These are phyloP conservation scores for Sycobia sp. DNA, from an alignment of 1,140 invertebrate genomes.

Conservation along the genomic window DNA sequence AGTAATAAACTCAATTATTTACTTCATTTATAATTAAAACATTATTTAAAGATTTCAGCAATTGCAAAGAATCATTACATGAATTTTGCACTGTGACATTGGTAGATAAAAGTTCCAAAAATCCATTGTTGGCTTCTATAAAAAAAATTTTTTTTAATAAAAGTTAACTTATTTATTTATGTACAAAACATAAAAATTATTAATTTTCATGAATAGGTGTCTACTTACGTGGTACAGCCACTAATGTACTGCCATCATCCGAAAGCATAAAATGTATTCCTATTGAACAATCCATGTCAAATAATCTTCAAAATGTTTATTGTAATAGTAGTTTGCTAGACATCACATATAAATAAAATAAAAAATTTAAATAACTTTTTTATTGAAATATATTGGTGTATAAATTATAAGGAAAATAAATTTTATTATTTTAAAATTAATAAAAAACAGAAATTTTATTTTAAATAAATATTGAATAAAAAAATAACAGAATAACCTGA, in stretches of 20 bases:
- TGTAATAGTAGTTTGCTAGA: too few species aligned
- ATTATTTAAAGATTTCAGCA: conserved; percentile 36
- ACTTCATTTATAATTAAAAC: conserved; percentile 36
- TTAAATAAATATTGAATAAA: not conserved
- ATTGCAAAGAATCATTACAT: conserved; percentile 15
- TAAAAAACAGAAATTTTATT: not conserved
- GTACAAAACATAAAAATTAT: conserved; percentile 6
- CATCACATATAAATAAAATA: too few species aligned
- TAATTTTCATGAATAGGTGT: not conserved
- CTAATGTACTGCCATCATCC: conserved; percentile 48
- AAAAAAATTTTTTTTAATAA: conserved; percentile 1
- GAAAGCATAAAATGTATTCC: conserved; percentile 49
- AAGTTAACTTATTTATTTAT: not conserved
- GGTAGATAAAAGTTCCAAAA: conserved; percentile 44
- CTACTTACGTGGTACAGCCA: conserved; percentile 46
- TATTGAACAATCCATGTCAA: conserved; percentile 29
- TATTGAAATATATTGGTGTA: too few species aligned
- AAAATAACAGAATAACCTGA: not conserved
- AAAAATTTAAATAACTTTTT: too few species aligned
- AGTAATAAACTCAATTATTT: conserved; percentile 2
- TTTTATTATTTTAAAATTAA: too few species aligned
- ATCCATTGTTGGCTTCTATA: conserved; percentile 46
- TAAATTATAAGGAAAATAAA: too few species aligned
- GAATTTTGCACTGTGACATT: too few species aligned
- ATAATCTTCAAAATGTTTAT: not conserved